Conservation (phyloP, 2,797 vertebrate genomes). For the Scomberomorus guttatus region DNA sequence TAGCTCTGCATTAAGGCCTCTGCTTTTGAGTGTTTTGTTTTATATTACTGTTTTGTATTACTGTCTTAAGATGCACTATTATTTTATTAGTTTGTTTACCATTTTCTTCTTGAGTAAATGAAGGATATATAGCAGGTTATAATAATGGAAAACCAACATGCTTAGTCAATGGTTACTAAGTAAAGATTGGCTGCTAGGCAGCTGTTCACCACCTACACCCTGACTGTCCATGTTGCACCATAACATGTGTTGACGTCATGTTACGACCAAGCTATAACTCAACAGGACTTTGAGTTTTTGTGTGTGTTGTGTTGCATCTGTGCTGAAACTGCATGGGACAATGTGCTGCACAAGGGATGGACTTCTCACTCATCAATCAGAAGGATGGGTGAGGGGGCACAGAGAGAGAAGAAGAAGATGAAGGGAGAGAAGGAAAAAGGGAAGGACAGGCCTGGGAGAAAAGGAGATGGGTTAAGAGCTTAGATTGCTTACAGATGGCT, state of each 20-base stretch:
- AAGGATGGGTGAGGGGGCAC: constrained; percentile 38
- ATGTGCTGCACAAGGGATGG: constrained; percentile 29
- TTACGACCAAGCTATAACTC: constrained; percentile 26
- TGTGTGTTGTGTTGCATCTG: constrained; percentile 21
- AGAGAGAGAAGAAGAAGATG: constrained; percentile 4
- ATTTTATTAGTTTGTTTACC: background rate
- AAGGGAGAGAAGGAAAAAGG: constrained; percentile 44
- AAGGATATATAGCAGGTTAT: background rate
- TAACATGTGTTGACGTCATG: constrained; percentile 31
- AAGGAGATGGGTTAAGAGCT: constrained; percentile 74
- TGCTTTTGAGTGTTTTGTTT: background rate
- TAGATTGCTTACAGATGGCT: constrained; percentile 87
- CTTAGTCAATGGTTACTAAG: background rate
- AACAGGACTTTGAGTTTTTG: constrained; percentile 21
- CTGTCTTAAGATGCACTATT: background rate
- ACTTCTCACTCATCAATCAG: constrained; percentile 72
- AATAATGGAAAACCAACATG: background rate
- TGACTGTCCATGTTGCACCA: background rate
- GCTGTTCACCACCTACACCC: constrained; percentile 2
- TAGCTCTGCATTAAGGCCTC: background rate
- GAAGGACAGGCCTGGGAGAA: constrained; percentile 48
- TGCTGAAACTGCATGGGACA: constrained; percentile 32
- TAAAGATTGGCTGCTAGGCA: background rate
- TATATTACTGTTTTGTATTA: too few relatives aligned
- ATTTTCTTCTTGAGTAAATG: background rate